Conservation (phyloP, 2,797 vertebrate species). For the Gymnoscopelus microlampas region DNA sequence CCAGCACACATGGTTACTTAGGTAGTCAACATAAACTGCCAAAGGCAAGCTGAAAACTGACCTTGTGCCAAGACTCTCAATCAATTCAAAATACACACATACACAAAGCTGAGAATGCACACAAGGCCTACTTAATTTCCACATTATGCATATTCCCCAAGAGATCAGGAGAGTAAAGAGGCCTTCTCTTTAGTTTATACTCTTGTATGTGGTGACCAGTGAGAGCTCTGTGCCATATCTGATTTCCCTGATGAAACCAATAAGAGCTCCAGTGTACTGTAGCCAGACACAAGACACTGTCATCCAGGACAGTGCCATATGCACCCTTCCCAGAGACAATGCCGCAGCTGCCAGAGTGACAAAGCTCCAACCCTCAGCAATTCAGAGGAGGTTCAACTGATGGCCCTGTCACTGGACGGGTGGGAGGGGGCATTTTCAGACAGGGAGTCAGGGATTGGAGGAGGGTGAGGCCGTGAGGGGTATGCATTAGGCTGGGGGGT, state of each 20-base stretch:
- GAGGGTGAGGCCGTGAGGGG: conserved; percentile 7
- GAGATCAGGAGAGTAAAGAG: neutral
- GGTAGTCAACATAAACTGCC: neutral
- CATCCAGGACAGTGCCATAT: conserved; percentile 63
- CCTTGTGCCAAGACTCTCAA: neutral
- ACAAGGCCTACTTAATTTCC: conserved; percentile 10
- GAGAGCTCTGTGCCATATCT: conserved; percentile 24
- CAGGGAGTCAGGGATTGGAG: conserved; percentile 23
- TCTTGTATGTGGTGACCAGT: conserved; percentile 25
- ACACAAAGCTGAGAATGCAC: neutral
- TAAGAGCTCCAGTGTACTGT: conserved; percentile 23
- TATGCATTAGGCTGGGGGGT: conserved; percentile 44
- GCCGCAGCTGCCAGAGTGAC: conserved; percentile 76
- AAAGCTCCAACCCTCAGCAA: conserved; percentile 68
- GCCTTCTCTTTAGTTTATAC: neutral
- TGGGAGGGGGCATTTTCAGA: conserved; percentile 45
- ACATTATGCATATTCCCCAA: conserved; percentile 1
- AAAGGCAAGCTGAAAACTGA: conserved; percentile 2
- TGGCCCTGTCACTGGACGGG: conserved; percentile 49
- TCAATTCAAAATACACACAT: conserved; percentile 12
- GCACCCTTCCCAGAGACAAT: conserved; percentile 73
- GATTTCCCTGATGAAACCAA: conserved; percentile 35
- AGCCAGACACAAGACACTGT: conserved; percentile 37
- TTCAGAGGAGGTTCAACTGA: conserved; percentile 54
- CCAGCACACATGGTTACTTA: neutral